A percentile compares a stretch with the other conserved stretches of the same genome.
Conservation (phyloP, 1,140 invertebrate species). For the Drosophila kohkoa region DNA sequence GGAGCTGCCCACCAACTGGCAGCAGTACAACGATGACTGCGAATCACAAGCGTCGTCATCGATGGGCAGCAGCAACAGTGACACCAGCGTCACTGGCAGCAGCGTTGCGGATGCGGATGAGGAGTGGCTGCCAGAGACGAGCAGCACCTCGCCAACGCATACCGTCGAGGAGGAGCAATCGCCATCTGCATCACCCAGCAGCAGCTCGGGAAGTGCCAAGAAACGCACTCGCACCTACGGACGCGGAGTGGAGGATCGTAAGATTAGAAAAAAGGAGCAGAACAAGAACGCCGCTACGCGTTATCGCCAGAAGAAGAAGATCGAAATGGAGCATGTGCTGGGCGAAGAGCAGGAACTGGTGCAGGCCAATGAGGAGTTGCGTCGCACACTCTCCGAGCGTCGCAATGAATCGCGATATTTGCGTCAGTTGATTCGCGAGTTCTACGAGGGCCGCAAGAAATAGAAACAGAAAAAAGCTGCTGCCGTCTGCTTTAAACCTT, state of each 20-base stretch:
- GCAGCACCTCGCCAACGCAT: slow-evolving; percentile 69
- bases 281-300: slow-evolving; percentile 98
- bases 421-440: slow-evolving; percentile 94
- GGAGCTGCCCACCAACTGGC: slow-evolving; percentile 69
- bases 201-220: slow-evolving; percentile 83
- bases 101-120: slow-evolving; percentile 75
- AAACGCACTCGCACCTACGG: slow-evolving; percentile 89
- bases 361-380: slow-evolving; percentile 89
- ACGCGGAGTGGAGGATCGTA: slow-evolving; percentile 89
- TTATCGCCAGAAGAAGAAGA: slow-evolving; percentile 96
- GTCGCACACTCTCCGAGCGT: slow-evolving; percentile 89
- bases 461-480: slow-evolving; percentile 16
- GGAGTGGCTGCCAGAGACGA: slow-evolving; percentile 75
- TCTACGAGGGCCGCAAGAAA: slow-evolving; percentile 86
- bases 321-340: slow-evolving; percentile 91
- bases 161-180: slow-evolving; percentile 21
- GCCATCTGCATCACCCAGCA: slow-evolving; percentile 73
- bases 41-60: slow-evolving; percentile 83
- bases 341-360: slow-evolving; percentile 90
- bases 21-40: slow-evolving; percentile 75
- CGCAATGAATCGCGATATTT: slow-evolving; percentile 93
- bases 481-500: slow-evolving; percentile 10
- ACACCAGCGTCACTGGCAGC: slow-evolving; percentile 43
- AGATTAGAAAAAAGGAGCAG: slow-evolving; percentile 95
- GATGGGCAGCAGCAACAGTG: slow-evolving; percentile 50